These are phyloP conservation scores for Dryoscopus gambensis DNA, from an alignment of 2,113 vertebrate species.

Conservation along the genomic window DNA sequence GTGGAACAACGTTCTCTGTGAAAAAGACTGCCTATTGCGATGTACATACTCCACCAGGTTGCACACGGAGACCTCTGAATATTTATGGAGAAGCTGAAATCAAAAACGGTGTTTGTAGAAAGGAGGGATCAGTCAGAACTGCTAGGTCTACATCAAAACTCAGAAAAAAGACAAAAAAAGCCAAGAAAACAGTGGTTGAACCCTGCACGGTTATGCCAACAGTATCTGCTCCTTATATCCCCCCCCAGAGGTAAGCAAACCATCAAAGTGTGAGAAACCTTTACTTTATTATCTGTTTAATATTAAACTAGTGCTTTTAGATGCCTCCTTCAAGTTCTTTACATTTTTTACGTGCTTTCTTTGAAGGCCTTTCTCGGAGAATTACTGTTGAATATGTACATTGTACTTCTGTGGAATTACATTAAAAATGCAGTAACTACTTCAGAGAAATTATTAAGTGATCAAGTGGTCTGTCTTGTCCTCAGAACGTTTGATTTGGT, in stretches of 20 bases:
- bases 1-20: constrained; percentile 84
- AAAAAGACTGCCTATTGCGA: constrained; percentile 97
- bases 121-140: constrained; percentile 70
- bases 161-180: constrained; percentile 87
- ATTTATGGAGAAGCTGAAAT: constrained; percentile 87
- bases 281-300: neutral
- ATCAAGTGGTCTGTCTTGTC: neutral
- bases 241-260: constrained; percentile 86
- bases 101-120: constrained; percentile 87
- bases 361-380: neutral
- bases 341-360: neutral
- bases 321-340: neutral
- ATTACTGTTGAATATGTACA: neutral
- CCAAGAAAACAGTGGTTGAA: constrained; percentile 80
- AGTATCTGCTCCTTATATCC: constrained; percentile 83
- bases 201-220: constrained; percentile 77
- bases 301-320: neutral
- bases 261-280: neutral
- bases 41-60: constrained; percentile 89
- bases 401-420: neutral
- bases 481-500: neutral
- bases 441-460: neutral
- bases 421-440: neutral
- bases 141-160: constrained; percentile 80
- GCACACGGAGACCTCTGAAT: constrained; percentile 82